A percentile compares a stretch with the other conserved stretches of the same genome.
Conservation (phyloP, 2,888 invertebrate genomes). For the Plutella xylostella region DNA sequence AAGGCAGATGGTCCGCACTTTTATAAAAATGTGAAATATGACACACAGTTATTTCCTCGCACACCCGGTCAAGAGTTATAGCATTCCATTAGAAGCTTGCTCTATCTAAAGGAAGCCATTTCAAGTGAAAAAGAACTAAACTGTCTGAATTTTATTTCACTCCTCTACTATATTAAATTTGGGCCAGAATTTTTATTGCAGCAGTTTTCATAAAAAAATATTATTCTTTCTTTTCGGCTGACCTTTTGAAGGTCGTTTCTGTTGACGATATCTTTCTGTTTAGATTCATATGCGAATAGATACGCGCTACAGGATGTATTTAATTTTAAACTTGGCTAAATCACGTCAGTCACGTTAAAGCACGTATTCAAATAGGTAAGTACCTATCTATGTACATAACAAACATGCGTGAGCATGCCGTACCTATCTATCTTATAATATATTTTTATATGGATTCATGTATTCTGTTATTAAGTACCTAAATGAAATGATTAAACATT, state of each 20-base stretch:
- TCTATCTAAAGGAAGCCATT: conserved; percentile 69
- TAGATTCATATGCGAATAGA: no score
- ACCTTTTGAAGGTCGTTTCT: no score
- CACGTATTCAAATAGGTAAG: no score
- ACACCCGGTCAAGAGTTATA: conserved; percentile 71
- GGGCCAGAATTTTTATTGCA: conserved; percentile 4
- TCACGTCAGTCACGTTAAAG: no score
- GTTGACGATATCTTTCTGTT: no score
- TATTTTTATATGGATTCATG: neutral
- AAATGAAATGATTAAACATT: no score
- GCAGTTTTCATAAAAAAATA: no score
- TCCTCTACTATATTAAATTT: conserved; percentile 8
- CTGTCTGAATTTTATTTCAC: conserved; percentile 47
- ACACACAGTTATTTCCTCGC: conserved; percentile 70
- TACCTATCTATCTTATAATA: neutral
- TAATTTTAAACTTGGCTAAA: no score
- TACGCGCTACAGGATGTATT: no score
- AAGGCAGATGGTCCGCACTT: conserved; percentile 69
- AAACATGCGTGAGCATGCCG: neutral
- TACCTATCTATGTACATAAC: no score
- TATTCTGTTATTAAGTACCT: neutral
- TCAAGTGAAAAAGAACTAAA: conserved; percentile 63
- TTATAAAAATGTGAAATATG: conserved; percentile 71
- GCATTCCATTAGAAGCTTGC: conserved; percentile 69
- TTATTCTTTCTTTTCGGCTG: no score